A percentile compares a stretch with the other conserved stretches of the same genome.
Evolutionary conservation across 1,140 invertebrate species (phyloP).

Genomic region (Achroia grisella): DNA sequence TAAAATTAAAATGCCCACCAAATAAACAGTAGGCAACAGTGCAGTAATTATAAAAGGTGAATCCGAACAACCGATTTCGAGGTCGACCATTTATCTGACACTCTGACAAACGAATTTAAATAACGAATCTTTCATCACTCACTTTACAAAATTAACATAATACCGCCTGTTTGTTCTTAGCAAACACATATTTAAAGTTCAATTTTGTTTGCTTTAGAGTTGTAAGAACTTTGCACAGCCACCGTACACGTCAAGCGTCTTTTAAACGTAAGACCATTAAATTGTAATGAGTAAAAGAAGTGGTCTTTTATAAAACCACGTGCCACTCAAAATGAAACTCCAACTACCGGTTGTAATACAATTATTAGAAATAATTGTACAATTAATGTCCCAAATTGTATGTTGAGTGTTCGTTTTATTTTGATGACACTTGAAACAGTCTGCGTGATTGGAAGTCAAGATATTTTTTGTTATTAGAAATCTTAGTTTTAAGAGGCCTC

Average conservation of each 20-base stretch:
- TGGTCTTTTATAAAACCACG: constrained; percentile 59
- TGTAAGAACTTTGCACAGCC: constrained; percentile 15
- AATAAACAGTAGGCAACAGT: constrained; percentile 7
- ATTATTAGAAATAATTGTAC: constrained; percentile 65
- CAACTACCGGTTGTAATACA: constrained; percentile 65
- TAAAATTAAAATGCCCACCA: constrained; percentile 35
- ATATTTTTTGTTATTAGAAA: constrained; percentile 40
- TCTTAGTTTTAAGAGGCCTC: constrained; percentile 29
- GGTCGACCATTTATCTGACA: constrained; percentile 63
- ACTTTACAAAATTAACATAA: background rate
- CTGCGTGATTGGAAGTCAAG: constrained; percentile 56
- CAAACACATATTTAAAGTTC: constrained; percentile 2
- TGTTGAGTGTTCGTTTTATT: constrained; percentile 28
- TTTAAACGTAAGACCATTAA: constrained; percentile 64
- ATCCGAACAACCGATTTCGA: constrained; percentile 57
- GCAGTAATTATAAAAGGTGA: constrained; percentile 56
- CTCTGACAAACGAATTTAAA: constrained; percentile 63
- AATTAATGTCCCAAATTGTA: constrained; percentile 51
- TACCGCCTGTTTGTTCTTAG: background rate
- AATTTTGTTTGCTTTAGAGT: background rate
- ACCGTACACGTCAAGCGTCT: constrained; percentile 43
- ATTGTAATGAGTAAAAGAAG: constrained; percentile 64
- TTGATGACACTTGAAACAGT: constrained; percentile 58
- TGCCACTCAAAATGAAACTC: constrained; percentile 55
- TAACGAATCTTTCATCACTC: constrained; percentile 55